These are phyloP conservation scores for Macroramphosus scolopax DNA, from an alignment of 2,797 vertebrate species.

Conservation along the genomic window DNA sequence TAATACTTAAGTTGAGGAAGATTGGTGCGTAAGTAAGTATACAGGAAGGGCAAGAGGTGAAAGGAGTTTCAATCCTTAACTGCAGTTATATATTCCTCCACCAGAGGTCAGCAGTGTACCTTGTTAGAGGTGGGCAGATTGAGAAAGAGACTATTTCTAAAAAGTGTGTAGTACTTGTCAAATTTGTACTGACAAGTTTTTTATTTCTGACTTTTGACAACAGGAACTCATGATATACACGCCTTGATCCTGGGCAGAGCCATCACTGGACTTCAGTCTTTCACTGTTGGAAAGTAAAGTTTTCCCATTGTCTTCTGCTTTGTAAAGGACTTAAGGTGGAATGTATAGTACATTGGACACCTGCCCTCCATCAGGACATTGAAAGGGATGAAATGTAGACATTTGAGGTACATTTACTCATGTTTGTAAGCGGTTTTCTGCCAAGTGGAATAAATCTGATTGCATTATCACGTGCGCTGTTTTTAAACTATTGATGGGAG, in stretches of 20 bases:
- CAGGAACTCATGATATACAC: conserved; percentile 90
- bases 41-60: too few relatives aligned
- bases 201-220: conserved; percentile 1
- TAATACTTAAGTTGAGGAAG: too few relatives aligned
- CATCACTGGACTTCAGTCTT: conserved; percentile 88
- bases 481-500: too few relatives aligned
- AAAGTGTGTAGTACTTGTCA: too few relatives aligned
- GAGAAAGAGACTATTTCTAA: too few relatives aligned
- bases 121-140: too few relatives aligned
- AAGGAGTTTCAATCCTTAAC: background rate
- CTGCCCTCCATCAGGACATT: background rate
- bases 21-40: too few relatives aligned
- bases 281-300: conserved; percentile 74
- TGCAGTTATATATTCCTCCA: conserved; percentile 29
- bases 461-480: too few relatives aligned
- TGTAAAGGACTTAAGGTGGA: conserved; percentile 9
- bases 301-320: background rate
- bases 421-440: too few relatives aligned
- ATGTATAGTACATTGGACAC: background rate
- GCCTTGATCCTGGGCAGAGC: conserved; percentile 87
- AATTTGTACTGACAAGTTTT: background rate
- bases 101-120: conserved; percentile 48
- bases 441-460: too few relatives aligned
- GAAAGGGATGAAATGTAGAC: background rate
- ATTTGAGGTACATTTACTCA: background rate